phyloP scores from a whole-genome alignment of 1,140 invertebrate genomes.

The Hydropsyche tenuis region DNA sequence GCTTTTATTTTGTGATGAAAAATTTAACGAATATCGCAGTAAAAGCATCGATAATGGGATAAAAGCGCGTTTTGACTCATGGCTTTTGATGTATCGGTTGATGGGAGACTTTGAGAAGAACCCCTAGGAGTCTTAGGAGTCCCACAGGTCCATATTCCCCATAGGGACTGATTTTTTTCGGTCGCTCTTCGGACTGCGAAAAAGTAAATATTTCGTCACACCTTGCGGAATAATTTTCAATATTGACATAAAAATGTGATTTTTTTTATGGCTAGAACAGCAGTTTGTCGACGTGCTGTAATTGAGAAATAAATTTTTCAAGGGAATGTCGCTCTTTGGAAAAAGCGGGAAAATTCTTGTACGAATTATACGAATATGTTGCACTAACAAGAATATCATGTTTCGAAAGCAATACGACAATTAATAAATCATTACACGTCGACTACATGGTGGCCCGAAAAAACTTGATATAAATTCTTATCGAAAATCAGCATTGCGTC shows the following conservation, averaged over 20 bases:
- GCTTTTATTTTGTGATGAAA: no score
- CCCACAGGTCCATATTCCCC: constrained; percentile 27
- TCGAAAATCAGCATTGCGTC: neutral
- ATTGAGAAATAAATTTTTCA: constrained; percentile 4
- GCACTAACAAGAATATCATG: neutral
- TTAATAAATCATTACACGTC: constrained; percentile 27
- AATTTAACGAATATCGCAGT: neutral
- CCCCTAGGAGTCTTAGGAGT: neutral
- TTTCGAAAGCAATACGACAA: constrained; percentile 20
- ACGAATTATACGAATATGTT: constrained; percentile 13
- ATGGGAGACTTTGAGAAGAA: neutral
- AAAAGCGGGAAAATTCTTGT: neutral
- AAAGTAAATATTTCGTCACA: constrained; percentile 8
- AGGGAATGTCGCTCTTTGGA: neutral
- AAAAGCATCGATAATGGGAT: constrained; percentile 37
- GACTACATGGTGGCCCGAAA: neutral
- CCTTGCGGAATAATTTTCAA: constrained; percentile 3
- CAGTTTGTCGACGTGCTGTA: neutral
- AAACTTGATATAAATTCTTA: neutral
- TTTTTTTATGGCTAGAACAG: neutral
- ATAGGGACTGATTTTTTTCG: constrained; percentile 21
- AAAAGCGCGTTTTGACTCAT: constrained; percentile 46
- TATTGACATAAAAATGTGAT: neutral
- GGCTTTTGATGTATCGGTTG: constrained; percentile 48
- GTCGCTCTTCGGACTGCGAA: neutral